Percentiles rank a stretch among this genome's conserved stretches.
phyloP scores from a whole-genome alignment of 2,113 vertebrate genomes.

The Oncorhynchus clarkii region DNA sequence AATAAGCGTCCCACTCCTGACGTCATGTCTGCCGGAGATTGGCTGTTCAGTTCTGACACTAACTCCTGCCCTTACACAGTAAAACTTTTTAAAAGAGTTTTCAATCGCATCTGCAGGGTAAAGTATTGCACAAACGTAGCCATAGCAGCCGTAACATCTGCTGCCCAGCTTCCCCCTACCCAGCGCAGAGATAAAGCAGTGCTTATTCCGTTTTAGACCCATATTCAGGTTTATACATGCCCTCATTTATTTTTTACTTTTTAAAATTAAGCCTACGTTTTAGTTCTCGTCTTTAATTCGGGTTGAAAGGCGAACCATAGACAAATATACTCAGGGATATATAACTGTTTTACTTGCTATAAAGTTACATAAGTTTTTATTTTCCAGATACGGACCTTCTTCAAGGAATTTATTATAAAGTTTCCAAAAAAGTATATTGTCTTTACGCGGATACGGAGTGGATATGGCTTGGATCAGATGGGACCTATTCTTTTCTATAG shows the following conservation, averaged over 20 bases:
- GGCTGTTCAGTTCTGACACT: conserved; percentile 75
- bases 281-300: conserved; percentile 1
- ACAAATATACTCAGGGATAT: conserved; percentile 49
- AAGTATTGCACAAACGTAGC: conserved; percentile 34
- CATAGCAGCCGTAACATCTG: conserved; percentile 60
- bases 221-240: conserved; percentile 2
- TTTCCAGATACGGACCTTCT: conserved; percentile 15
- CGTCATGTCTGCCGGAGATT: conserved; percentile 86
- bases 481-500: conserved; percentile 73
- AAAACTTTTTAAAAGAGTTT: conserved; percentile 75
- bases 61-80: conserved; percentile 53
- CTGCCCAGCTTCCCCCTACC: conserved; percentile 40
- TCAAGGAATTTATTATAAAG: conserved; percentile 3
- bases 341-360: conserved; percentile 22
- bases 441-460: conserved; percentile 30
- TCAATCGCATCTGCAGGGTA: conserved; percentile 38
- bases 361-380: conserved; percentile 9
- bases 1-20: conserved; percentile 77
- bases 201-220: conserved; percentile 3
- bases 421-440: neutral
- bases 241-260: conserved; percentile 4
- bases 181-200: conserved; percentile 4
- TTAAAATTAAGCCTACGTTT: neutral
- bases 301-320: conserved; percentile 17
- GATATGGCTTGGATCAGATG: conserved; percentile 80